Evolutionary conservation across 2,113 vertebrate genomes (phyloP).

Genomic region (Cricetomys ansorgei): DNA sequence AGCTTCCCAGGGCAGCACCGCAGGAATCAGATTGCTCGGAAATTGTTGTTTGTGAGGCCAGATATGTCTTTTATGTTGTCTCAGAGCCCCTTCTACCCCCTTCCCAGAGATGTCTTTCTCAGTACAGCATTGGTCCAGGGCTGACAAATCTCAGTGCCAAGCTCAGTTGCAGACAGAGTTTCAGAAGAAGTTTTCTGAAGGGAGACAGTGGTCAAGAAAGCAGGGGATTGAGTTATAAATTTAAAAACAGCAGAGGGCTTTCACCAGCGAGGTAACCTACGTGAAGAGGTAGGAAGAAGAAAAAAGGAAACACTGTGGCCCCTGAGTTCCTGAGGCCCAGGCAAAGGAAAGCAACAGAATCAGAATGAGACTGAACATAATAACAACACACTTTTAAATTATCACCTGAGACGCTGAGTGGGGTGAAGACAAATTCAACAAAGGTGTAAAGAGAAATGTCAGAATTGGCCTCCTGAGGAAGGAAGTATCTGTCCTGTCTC

Average conservation of each 20-base stretch:
- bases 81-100: slow-evolving; percentile 72
- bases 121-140: slow-evolving; percentile 70
- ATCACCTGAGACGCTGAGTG: not conserved
- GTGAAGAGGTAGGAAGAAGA: slow-evolving; percentile 41
- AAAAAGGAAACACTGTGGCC: slow-evolving; percentile 11
- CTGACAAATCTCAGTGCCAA: slow-evolving; percentile 43
- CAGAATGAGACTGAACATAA: slow-evolving; percentile 20
- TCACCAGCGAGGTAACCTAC: slow-evolving; percentile 9
- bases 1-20: slow-evolving; percentile 75
- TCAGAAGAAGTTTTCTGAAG: slow-evolving; percentile 34
- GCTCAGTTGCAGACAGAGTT: slow-evolving; percentile 57
- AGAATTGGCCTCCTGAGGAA: slow-evolving; percentile 60
- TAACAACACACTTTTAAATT: not conserved
- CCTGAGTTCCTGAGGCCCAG: slow-evolving; percentile 1
- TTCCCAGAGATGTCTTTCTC: slow-evolving; percentile 68
- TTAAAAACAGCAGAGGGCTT: slow-evolving; percentile 41
- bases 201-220: not conserved
- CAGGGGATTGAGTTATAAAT: slow-evolving; percentile 17
- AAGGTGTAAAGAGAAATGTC: not conserved
- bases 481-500: slow-evolving; percentile 52
- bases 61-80: slow-evolving; percentile 80
- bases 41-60: slow-evolving; percentile 73
- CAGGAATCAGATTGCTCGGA: slow-evolving; percentile 81
- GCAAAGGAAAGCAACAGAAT: slow-evolving; percentile 33
- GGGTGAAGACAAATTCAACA: not conserved